Conservation (phyloP, 2,113 vertebrate genomes). For the Pica pica region DNA sequence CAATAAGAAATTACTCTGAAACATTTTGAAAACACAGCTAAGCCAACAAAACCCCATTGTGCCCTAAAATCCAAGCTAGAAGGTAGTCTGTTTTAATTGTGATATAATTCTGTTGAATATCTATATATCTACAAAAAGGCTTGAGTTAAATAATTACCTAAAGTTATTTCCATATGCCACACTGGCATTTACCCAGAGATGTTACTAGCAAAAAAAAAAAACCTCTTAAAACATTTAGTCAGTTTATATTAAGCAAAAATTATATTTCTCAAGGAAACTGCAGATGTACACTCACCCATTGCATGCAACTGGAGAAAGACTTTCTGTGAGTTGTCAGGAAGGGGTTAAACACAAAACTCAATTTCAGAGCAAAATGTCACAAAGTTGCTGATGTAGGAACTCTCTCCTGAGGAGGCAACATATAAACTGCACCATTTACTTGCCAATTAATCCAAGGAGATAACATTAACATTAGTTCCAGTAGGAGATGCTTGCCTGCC, state of each 20-base stretch:
- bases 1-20: background rate
- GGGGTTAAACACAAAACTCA: slow-evolving; percentile 35
- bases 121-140: background rate
- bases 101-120: background rate
- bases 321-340: background rate
- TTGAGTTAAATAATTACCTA: background rate
- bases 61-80: background rate
- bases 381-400: slow-evolving; percentile 41
- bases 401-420: slow-evolving; percentile 39
- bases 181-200: background rate
- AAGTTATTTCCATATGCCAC: background rate
- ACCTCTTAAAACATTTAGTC: background rate
- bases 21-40: background rate
- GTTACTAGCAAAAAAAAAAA: background rate
- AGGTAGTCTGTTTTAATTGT: background rate
- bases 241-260: background rate
- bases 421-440: slow-evolving; percentile 60
- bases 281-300: accelerated
- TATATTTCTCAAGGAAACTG: background rate
- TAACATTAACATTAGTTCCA: slow-evolving; percentile 62
- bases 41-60: background rate
- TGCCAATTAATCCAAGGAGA: slow-evolving; percentile 66
- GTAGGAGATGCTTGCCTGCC: slow-evolving; percentile 63
- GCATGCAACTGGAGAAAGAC: background rate
- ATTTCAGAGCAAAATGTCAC: slow-evolving; percentile 10